phyloP scores from a whole-genome alignment of 2,113 vertebrate genomes.

The Trogon melanurus region DNA sequence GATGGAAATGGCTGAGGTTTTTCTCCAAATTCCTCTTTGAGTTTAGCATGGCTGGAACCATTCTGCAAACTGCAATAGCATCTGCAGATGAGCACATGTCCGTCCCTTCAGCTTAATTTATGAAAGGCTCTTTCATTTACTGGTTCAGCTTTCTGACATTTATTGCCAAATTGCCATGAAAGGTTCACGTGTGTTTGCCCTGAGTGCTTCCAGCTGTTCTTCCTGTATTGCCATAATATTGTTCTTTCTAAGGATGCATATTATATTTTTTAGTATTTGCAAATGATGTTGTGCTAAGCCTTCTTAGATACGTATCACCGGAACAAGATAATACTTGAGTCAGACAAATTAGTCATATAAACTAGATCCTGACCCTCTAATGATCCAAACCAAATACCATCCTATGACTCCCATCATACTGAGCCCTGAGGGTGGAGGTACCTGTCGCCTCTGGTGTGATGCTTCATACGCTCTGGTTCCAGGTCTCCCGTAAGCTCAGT shows the following conservation, averaged over 20 bases:
- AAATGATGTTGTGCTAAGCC: conserved; percentile 20
- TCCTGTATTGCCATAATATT: background rate
- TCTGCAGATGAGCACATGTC: background rate
- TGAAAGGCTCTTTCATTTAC: background rate
- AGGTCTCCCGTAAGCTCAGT: background rate
- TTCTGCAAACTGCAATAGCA: background rate
- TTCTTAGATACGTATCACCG: background rate
- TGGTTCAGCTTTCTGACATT: background rate
- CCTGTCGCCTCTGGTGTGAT: background rate
- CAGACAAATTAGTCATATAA: background rate
- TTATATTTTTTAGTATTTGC: background rate
- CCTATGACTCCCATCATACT: background rate
- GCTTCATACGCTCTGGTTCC: background rate
- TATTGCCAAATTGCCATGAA: background rate
- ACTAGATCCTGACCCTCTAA: background rate
- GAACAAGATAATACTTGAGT: background rate
- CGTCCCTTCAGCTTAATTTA: background rate
- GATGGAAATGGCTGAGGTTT: background rate
- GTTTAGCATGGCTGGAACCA: background rate
- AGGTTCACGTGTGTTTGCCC: background rate
- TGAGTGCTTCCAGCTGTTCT: background rate
- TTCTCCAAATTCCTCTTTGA: background rate
- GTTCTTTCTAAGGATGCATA: background rate
- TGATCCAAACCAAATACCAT: background rate
- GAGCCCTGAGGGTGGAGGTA: background rate